phyloP scores from a whole-genome alignment of 1,140 invertebrate genomes.

The Drepana arcuata region DNA sequence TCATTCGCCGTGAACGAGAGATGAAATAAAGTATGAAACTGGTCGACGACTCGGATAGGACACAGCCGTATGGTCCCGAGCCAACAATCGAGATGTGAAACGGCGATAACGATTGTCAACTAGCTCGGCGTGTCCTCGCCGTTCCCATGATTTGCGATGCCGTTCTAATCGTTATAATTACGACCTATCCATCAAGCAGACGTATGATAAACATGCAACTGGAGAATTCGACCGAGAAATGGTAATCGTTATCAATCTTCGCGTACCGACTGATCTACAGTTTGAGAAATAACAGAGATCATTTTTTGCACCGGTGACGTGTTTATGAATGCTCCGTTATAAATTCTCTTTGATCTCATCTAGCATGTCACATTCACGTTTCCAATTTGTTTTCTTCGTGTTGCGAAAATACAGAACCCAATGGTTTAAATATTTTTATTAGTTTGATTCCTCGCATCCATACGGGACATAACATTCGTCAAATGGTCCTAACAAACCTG shows the following conservation, averaged over 20 bases:
- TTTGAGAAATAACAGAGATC: conserved; percentile 59
- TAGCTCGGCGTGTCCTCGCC: conserved; percentile 43
- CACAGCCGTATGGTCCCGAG: conserved; percentile 30
- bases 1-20: conserved; percentile 39
- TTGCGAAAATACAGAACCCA: conserved; percentile 14
- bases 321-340: conserved; percentile 54
- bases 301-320: conserved; percentile 54
- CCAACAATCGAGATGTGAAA: conserved; percentile 57
- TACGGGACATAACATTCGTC: conserved; percentile 35
- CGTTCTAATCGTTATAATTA: conserved; percentile 64
- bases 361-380: conserved; percentile 34
- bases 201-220: conserved; percentile 44
- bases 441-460: conserved; percentile 29
- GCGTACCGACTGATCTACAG: conserved; percentile 17
- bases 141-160: conserved; percentile 63
- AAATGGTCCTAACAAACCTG: conserved; percentile 66
- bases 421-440: conserved; percentile 36
- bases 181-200: conserved; percentile 57
- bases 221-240: conserved; percentile 31
- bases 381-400: conserved; percentile 14
- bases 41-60: conserved; percentile 16
- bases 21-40: conserved; percentile 60
- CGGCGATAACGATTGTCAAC: conserved; percentile 53
- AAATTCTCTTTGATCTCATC: conserved; percentile 56
- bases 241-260: conserved; percentile 35